Base-by-base conservation (phyloP, 53 echinoderm and acorn worm genomes). In the Pentamera pediparva region DNA sequence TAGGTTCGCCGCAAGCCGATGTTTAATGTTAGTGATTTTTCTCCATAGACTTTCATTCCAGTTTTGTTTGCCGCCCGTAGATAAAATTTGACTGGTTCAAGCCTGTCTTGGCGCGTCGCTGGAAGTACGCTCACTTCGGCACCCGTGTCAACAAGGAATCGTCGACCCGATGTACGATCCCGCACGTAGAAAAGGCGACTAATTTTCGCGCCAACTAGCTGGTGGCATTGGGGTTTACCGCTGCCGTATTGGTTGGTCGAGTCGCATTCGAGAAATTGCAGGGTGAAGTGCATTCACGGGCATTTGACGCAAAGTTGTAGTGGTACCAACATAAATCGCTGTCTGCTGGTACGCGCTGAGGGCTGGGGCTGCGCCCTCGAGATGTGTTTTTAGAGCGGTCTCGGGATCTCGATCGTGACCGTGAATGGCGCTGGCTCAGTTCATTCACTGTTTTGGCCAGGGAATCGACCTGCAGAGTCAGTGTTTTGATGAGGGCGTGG, bases 201-300 rank as follows among this genome's bases (percentile, higher is more conserved):
- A n/a, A n/a, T n/a, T n/a, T n/a, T n/a, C n/a, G n/a, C n/a, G n/a
- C n/a, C n/a, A n/a, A n/a, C n/a, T n/a, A n/a, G n/a, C n/a, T 38
- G 74, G 61, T 81, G 81, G 74, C 74, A n/a, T 81, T 25, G 34
- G 22, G 6, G 74, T 81, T 81, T 81, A 36, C 81, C 81, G n/a
- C n/a, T n/a, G n/a, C n/a, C n/a, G n/a, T n/a, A n/a, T n/a, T 53
- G 53, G 1, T 53, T 27, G 15, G 22, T 33, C 1, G 63, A 39
- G 8, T 43, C 26, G n/a, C n/a, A n/a, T n/a, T n/a, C n/a, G n/a
- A n/a, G n/a, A n/a, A 74, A 13, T 56, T 30, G 41, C 79, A 79
- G 1, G 80, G 80, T 10, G 50, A 28, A 28, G 6, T 12, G 59
- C 80, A 80, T 11, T 50, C 52, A 10, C 29, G 19, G 22, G 80